Base-by-base conservation (phyloP, 2,113 vertebrate genomes). In the Mixornis gularis region DNA sequence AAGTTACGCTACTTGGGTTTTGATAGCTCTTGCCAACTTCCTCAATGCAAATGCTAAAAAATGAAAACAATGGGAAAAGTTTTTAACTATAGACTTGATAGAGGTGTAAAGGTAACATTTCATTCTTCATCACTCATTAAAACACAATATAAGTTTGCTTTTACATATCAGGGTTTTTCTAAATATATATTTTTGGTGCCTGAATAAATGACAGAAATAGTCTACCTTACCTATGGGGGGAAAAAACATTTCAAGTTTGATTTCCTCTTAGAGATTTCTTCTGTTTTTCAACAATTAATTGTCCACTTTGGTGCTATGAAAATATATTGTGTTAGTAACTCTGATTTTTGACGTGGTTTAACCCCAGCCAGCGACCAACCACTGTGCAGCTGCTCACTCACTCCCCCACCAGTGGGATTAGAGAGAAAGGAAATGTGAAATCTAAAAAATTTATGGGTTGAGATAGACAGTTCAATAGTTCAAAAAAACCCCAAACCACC, bases 1-100 rank as follows among this genome's bases (percentile, higher is more conserved):
- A 86, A 92, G 95, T 96, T 93, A 86, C 71, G 93, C 60, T 79
- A 29, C 90, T 93, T 96, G 68, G 72, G 76, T 97, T 97, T 95
- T 96, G 95, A 96, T 96, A 91, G 78, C 83, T 94, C 90, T 97
- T 96, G 95, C 96, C 95, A 97, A 60, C 91, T 97, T 97, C 74
- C 76, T 92, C 86, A 91, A 79, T 91, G 95, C 63, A 93, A 94
- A 94, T 96, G 82, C 95, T 97, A 92, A 97, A 97, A 95, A 95
- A 58, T 64, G 71, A 93, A 74, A 97, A 83, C 87, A 96, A 95
- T 79, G 70, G 69, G 77, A 65, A 89, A 88, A 91, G 79, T 93
- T 97, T 94, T 90, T 36, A 95, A 96, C 86, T 81, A 90, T 65
- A 93, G 53, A 71, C 65, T 95, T 96, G 78, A 96, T 87, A 87